Evolutionary conservation across 92 coral and sea anemone genomes (phyloP), one percentile per base, ranked within the genome.

Genomic region (Phenganax marumi): DNA sequence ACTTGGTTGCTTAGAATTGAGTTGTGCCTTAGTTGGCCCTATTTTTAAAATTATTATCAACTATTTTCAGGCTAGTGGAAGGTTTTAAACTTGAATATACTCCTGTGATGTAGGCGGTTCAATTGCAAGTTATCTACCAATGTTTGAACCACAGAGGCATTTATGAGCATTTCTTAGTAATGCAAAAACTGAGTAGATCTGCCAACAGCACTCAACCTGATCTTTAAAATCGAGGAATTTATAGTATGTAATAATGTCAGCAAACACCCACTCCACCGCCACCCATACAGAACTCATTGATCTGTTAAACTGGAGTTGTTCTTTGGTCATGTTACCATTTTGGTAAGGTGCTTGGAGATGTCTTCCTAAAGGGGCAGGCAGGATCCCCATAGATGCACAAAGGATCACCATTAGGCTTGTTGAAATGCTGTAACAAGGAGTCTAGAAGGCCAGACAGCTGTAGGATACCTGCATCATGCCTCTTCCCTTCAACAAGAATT

Each of bases 321-420:
- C 52, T 10, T 39, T 12, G 1, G 73, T 68, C 50, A 68, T 39
- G 12, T 68, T 68, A 14, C 46, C 46, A 47, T 68, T 39, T 47
- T 68, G 50, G 73, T 23, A 68, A 16, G 73, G 73, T 47, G 48
- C 52, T 8, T 23, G 73, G 3, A 68, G 73, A 47, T 68, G 73
- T 17, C 48, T 26, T 24, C 73, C 9, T 12, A 26, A 47, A 7
- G 73, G 73, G 73, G 49, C 22, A 68, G 50, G 73, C 73, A 26
- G 73, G 73, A 47, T 68, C 73, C 48, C 73, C 73, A 68, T 68
- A 68, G 9, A 23, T 68, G 21, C 73, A 68, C 16, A 68, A 47
- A 47, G 73, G 73, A 68, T 26, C 73, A 21, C 73, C 73, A 23
- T 68, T 47, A 8, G 73, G 73, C 14, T 26, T 68, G 73, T 68